Base-by-base conservation (phyloP, 2,888 invertebrate species). In the Rotaria sp. region DNA sequence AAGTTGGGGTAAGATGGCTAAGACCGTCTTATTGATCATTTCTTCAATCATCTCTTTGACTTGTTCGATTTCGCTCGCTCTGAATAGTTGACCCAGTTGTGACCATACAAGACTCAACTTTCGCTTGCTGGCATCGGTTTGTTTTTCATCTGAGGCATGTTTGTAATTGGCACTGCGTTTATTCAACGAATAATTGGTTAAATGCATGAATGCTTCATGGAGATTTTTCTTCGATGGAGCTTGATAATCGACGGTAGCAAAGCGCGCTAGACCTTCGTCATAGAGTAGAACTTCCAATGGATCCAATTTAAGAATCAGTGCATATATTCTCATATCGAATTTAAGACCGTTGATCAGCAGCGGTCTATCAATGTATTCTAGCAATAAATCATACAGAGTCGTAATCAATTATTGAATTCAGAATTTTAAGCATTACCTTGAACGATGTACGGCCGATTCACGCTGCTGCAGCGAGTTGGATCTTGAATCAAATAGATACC, bases 171-270 rank as follows among this genome's bases (percentile, higher is more conserved):
- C 88, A 88, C 91, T 92, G 52, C 89, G 88, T 88, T 92, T 92
- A 88, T 92, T 92, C 85, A 92, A 89, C 5, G 92, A 92, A 88
- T 92, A 92, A 88, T 92, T 92, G 10, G 92, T 92, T 87, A 92
- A 88, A 88, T 92, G 92, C 89, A 92, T 91, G 88, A 89, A 92
- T 1, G 91, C 88, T 87, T 92, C 90, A 86, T 90, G 89, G 85
- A 91, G 89, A 88, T 92, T 92, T 87, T 89, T 90, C n/a, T 89
- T 88, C 8, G 90, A 90, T 15, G 92, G 92, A 59, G 88, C 88
- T 87, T 90, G 89, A 88, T 92, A 92, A 45, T 90, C 91, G 87
- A 91, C 88, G 2, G 92, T 92, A 87, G 92, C 92, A 88, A 92
- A 92, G 38, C 92, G 88, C 8, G 92, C 92, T 88, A 92, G 90